phyloP scores from a whole-genome alignment of 2,888 invertebrate species.

The Mellilla xanthometata region DNA sequence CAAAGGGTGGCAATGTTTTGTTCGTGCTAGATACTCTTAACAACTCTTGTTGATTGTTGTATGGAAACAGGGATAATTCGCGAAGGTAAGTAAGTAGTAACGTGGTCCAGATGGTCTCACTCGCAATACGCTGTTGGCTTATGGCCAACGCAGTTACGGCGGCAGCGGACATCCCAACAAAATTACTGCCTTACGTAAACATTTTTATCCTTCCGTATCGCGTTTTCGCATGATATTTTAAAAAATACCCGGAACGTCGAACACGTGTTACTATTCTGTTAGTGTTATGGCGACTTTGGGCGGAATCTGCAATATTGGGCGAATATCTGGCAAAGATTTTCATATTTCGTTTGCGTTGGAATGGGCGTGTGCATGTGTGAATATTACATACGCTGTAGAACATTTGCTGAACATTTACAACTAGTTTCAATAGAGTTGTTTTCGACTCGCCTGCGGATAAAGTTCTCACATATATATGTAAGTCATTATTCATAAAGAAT shows the following conservation, averaged over 20 bases:
- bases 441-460: too few species aligned
- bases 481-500: too few species aligned
- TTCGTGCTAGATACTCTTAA: too few species aligned
- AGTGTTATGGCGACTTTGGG: slow-evolving; percentile 15
- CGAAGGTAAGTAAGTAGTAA: slow-evolving; percentile 3
- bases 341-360: neutral
- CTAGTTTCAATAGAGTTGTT: neutral
- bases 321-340: slow-evolving; percentile 8
- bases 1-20: too few species aligned
- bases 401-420: neutral
- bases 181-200: slow-evolving; percentile 38
- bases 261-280: slow-evolving; percentile 24
- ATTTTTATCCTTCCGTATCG: slow-evolving; percentile 39
- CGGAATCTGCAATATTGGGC: slow-evolving; percentile 10
- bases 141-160: slow-evolving; percentile 41
- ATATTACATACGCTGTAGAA: neutral
- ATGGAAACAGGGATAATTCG: too few species aligned
- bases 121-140: slow-evolving; percentile 44
- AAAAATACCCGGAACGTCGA: slow-evolving; percentile 17
- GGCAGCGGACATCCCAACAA: slow-evolving; percentile 25
- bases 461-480: too few species aligned
- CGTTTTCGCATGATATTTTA: slow-evolving; percentile 23
- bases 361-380: slow-evolving; percentile 1
- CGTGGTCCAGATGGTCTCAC: slow-evolving; percentile 21
- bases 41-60: too few species aligned